These are phyloP conservation scores for Diadromus collaris DNA, from an alignment of 2,888 invertebrate species.

Conservation along the genomic window DNA sequence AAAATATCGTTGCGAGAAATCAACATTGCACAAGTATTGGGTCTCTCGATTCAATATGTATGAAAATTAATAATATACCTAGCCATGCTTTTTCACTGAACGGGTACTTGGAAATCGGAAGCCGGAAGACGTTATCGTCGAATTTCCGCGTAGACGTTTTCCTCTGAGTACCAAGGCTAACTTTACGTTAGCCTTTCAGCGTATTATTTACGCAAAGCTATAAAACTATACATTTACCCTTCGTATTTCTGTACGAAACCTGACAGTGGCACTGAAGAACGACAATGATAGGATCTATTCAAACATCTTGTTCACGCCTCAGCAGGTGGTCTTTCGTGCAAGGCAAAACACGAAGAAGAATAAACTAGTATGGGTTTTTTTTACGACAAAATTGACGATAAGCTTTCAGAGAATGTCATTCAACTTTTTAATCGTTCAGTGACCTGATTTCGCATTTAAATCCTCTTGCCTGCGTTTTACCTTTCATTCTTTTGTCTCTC, in stretches of 20 bases:
- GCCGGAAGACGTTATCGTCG: background rate
- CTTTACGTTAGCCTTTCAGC: background rate
- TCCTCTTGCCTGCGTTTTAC: constrained; percentile 1
- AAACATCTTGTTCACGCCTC: constrained; percentile 26
- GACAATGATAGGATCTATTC: constrained; percentile 40
- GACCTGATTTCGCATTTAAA: constrained; percentile 31
- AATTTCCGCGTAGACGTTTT: background rate
- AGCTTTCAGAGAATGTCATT: constrained; percentile 28
- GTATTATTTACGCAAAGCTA: constrained; percentile 9
- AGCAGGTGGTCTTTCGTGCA: constrained; percentile 15
- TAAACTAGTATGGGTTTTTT: background rate
- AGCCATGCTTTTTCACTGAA: background rate
- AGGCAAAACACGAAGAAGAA: constrained; percentile 6
- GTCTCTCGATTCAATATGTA: background rate
- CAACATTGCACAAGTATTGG: background rate
- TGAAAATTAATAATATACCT: background rate
- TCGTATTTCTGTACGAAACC: background rate
- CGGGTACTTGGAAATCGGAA: background rate
- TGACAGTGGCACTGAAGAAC: background rate
- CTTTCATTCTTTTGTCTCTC: constrained; percentile 17
- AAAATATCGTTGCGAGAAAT: background rate
- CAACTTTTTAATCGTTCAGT: constrained; percentile 31
- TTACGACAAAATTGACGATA: constrained; percentile 24
- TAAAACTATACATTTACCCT: background rate
- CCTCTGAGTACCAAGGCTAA: background rate